Conservation (phyloP, 2,888 invertebrate genomes). For the Sepioteuthis lessoniana region DNA sequence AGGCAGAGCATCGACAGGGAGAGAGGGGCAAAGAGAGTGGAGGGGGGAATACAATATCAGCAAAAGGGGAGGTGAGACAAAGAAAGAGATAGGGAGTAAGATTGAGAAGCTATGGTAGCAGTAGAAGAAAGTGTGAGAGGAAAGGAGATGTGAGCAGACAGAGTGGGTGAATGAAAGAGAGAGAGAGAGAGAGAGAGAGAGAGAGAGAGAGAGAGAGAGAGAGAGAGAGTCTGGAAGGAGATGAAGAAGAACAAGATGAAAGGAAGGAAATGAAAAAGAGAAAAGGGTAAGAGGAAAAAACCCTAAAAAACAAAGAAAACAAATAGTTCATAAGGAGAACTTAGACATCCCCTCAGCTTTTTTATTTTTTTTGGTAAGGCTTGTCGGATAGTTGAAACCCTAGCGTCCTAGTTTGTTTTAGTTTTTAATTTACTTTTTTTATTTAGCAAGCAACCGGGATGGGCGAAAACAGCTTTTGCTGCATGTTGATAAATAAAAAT, state of each 20-base stretch:
- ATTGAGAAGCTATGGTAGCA: neutral
- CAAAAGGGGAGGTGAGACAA: conserved; percentile 16
- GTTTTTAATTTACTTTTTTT: neutral
- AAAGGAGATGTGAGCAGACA: neutral
- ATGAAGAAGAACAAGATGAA: neutral
- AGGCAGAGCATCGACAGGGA: neutral
- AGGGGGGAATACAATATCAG: neutral
- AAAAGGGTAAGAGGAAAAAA: neutral
- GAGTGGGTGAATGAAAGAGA: neutral
- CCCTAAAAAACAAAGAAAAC: neutral
- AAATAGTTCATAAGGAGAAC: neutral
- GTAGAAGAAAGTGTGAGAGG: neutral
- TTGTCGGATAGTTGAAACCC: neutral
- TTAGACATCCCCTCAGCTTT: too few relatives aligned
- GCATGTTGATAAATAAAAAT: neutral
- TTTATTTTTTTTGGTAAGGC: neutral
- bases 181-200: neutral
- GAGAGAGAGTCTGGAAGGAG: neutral
- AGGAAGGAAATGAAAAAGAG: neutral
- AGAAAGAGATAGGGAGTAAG: neutral
- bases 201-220: too few relatives aligned
- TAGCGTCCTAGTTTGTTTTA: neutral
- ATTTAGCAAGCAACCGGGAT: neutral
- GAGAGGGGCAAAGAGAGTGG: neutral
- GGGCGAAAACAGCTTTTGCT: neutral